Evolutionary conservation across 1,140 invertebrate genomes (phyloP).

Genomic region (Drosophila repletoides): DNA sequence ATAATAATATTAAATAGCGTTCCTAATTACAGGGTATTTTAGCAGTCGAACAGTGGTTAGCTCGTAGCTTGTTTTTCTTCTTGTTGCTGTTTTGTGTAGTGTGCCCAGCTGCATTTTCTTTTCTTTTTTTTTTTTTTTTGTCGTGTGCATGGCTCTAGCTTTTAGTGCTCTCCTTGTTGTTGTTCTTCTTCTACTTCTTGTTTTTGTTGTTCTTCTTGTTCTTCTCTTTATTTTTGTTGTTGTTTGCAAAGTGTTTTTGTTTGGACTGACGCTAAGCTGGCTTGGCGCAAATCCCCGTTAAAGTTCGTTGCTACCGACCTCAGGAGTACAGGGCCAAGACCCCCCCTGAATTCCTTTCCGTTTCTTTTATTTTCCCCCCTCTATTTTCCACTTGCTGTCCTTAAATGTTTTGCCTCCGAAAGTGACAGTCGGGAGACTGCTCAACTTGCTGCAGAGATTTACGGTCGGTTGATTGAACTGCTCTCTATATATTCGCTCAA

Average conservation of each 20-base stretch:
- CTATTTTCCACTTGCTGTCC: not conserved
- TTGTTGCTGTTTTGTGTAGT: constrained; percentile 38
- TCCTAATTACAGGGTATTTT: no score
- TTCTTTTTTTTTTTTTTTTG: constrained; percentile 46
- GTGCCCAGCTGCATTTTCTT: constrained; percentile 46
- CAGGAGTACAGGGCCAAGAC: not conserved
- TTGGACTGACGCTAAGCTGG: constrained; percentile 65
- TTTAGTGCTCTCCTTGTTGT: no score
- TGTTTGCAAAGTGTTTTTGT: constrained; percentile 56
- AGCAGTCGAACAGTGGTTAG: no score
- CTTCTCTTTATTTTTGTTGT: constrained; percentile 31
- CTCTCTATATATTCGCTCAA: constrained; percentile 1
- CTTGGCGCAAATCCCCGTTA: constrained; percentile 46
- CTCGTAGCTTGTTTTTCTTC: constrained; percentile 14
- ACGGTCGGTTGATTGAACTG: constrained; percentile 42
- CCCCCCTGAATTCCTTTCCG: no score
- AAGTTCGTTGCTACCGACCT: constrained; percentile 45
- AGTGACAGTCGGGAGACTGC: constrained; percentile 39
- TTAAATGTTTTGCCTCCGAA: not conserved
- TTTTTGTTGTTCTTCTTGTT: not conserved
- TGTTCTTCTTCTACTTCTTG: not conserved
- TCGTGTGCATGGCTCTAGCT: constrained; percentile 46
- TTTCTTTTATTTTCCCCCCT: not conserved
- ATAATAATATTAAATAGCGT: no score
- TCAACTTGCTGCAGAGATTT: constrained; percentile 38